Percentiles rank a stretch among this genome's conserved stretches.
phyloP scores from a whole-genome alignment of 64 coral and sea anemone species.

The Stichodactyla mertensii region DNA sequence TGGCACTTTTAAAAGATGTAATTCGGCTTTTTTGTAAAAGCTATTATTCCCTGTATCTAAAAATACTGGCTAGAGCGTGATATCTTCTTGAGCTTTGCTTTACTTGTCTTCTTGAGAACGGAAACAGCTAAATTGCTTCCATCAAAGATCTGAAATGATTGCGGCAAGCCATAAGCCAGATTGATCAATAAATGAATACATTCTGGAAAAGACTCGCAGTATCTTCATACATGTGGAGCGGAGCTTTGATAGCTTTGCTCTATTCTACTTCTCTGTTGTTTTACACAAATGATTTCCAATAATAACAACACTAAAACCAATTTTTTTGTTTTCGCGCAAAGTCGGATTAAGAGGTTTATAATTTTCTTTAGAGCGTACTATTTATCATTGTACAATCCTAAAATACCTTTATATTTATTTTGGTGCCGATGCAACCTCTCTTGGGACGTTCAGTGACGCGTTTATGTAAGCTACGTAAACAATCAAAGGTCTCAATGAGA shows the following conservation, averaged over 20 bases:
- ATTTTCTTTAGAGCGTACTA: background rate
- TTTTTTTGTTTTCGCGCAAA: background rate
- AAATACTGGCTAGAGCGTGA: no score
- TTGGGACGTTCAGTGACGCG: background rate
- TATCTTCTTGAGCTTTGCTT: no score
- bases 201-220: background rate
- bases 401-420: background rate
- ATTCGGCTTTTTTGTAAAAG: no score
- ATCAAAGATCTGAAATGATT: background rate
- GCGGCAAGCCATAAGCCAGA: background rate
- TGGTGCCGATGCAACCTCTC: background rate
- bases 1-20: no score
- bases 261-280: background rate
- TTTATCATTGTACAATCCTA: background rate
- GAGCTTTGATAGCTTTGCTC: background rate
- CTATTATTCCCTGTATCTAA: no score
- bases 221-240: background rate
- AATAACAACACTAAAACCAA: background rate
- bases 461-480: no score
- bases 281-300: background rate
- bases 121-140: no score
- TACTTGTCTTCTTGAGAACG: no score
- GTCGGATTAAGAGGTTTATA: background rate
- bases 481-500: no score
- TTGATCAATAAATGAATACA: background rate